These are phyloP conservation scores for Hormiphora californensis DNA, from an alignment of 37 sponge, comb jelly and placozoan genomes.

Conservation along the genomic window DNA sequence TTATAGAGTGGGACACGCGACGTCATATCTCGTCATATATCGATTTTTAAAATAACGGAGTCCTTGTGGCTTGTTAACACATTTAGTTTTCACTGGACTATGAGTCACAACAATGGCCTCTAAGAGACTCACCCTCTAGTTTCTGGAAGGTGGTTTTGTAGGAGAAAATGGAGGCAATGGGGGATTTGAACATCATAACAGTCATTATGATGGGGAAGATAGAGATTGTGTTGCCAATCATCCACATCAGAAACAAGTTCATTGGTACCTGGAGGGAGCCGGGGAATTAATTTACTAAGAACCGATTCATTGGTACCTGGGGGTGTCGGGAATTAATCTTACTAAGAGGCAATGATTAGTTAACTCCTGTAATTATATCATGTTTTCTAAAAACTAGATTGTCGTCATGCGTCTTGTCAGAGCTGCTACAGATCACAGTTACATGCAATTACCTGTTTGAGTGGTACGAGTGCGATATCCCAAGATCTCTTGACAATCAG, in stretches of 20 bases:
- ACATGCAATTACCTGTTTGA: conserved; percentile 79
- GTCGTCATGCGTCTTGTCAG: too few species aligned
- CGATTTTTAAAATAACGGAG: too few species aligned
- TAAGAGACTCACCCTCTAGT: conserved; percentile 39
- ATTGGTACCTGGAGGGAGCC: conserved; percentile 80
- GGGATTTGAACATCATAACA: conserved; percentile 82
- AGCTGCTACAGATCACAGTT: conserved; percentile 91
- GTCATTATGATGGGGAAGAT: conserved; percentile 97
- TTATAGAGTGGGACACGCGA: not conserved
- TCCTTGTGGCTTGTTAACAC: too few species aligned
- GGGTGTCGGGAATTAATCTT: too few species aligned
- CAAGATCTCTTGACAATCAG: conserved; percentile 77
- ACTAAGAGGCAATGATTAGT: too few species aligned
- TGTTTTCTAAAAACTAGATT: too few species aligned
- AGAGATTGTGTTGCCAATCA: conserved; percentile 91
- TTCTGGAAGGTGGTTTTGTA: conserved; percentile 57
- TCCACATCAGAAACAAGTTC: conserved; percentile 88
- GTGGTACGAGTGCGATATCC: conserved; percentile 86
- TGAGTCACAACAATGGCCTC: too few species aligned
- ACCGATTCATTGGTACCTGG: too few species aligned
- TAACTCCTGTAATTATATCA: too few species aligned
- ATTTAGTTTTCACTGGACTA: too few species aligned
- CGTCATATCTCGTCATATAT: too few species aligned
- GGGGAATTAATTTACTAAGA: too few species aligned
- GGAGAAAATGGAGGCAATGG: conserved; percentile 75